Evolutionary conservation across 2,797 vertebrate species (phyloP).

Genomic region (Helostoma temminkii): DNA sequence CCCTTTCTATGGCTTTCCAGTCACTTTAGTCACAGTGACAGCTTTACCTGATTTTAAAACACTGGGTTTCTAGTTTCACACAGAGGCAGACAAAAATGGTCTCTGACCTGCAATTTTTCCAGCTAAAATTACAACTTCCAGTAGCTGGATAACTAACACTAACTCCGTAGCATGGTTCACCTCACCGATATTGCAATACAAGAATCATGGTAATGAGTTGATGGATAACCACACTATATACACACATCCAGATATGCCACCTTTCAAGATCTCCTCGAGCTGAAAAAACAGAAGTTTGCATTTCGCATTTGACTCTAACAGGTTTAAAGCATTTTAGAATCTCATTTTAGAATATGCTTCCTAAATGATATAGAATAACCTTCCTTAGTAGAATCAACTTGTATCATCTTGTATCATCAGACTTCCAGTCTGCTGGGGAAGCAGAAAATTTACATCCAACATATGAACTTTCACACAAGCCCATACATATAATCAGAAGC

Average conservation of each 20-base stretch:
- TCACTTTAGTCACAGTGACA: too few species aligned
- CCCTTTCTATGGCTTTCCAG: too few species aligned
- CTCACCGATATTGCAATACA: too few species aligned
- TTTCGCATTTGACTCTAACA: too few species aligned
- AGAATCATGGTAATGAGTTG: too few species aligned
- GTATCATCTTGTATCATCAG: constrained; percentile 74
- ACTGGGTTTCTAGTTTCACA: background rate
- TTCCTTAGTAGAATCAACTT: constrained; percentile 8
- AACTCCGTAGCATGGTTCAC: background rate
- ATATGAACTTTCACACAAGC: constrained; percentile 2
- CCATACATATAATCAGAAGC: background rate
- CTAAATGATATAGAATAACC: constrained; percentile 21
- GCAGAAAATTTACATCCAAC: constrained; percentile 29
- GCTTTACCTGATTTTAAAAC: background rate
- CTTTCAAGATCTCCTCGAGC: background rate
- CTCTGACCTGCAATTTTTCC: too few species aligned
- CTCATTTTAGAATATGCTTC: constrained; percentile 18
- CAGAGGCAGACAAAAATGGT: background rate
- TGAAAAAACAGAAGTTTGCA: too few species aligned
- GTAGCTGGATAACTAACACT: background rate
- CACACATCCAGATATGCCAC: background rate
- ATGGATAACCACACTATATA: too few species aligned
- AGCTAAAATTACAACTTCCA: too few species aligned
- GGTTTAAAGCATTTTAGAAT: too few species aligned
- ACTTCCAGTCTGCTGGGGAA: constrained; percentile 49